phyloP scores from a whole-genome alignment of 92 coral and sea anemone genomes.

The Porites cylindrica region DNA sequence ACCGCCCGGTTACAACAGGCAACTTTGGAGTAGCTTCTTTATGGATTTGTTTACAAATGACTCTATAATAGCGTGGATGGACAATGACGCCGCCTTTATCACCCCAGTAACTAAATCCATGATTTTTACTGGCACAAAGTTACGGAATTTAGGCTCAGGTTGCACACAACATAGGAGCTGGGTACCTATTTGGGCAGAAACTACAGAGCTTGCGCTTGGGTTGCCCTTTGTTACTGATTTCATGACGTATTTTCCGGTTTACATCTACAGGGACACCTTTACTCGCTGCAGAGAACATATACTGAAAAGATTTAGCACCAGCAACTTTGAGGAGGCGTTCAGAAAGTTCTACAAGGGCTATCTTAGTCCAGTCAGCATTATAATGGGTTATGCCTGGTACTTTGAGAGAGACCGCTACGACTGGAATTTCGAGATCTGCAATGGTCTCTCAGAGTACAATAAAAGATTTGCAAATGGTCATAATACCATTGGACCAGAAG shows the following conservation, averaged over 20 bases:
- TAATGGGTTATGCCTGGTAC: slow-evolving; percentile 35
- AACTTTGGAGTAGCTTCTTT: slow-evolving; percentile 41
- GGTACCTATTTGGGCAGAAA: slow-evolving; percentile 23
- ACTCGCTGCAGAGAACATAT: too few relatives aligned
- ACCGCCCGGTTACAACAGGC: slow-evolving; percentile 9
- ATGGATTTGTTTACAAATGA: slow-evolving; percentile 49
- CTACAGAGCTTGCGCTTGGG: slow-evolving; percentile 33
- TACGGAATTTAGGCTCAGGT: slow-evolving; percentile 19
- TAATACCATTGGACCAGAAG: background rate
- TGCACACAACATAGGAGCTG: background rate
- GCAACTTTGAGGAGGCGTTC: slow-evolving; percentile 57
- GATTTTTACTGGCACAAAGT: slow-evolving; percentile 19
- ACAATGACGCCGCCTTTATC: slow-evolving; percentile 44
- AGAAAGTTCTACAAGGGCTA: slow-evolving; percentile 19
- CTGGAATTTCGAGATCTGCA: background rate
- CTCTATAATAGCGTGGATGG: slow-evolving; percentile 56
- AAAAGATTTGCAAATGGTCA: slow-evolving; percentile 17
- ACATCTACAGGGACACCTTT: slow-evolving; percentile 50
- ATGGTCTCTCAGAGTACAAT: slow-evolving; percentile 19
- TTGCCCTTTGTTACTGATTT: slow-evolving; percentile 51
- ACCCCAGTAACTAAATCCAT: background rate
- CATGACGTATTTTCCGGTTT: slow-evolving; percentile 63
- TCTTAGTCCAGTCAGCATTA: slow-evolving; percentile 35
- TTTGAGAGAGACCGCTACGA: background rate
- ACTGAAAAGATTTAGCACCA: slow-evolving; percentile 35